A percentile compares a stretch with the other conserved stretches of the same genome.
These are phyloP conservation scores for Phalloptychus januarius DNA, from an alignment of 2,797 vertebrate species.

Conservation along the genomic window DNA sequence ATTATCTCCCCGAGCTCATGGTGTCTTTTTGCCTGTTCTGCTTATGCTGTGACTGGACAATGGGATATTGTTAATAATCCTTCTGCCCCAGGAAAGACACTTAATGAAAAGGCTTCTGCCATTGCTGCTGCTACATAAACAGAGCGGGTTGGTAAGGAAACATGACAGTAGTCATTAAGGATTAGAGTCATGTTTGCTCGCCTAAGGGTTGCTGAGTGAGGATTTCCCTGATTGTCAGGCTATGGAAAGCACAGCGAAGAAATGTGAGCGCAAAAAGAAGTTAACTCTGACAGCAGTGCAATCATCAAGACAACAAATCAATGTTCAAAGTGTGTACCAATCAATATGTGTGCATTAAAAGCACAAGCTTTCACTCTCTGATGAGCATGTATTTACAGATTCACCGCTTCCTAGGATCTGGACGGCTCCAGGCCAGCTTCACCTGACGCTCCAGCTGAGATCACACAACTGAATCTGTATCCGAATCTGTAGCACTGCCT, in stretches of 20 bases:
- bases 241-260: conserved; percentile 8
- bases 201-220: conserved; percentile 53
- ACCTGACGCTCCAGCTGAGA: conserved; percentile 18
- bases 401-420: conserved; percentile 21
- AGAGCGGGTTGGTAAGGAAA: conserved; percentile 54
- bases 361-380: conserved; percentile 6
- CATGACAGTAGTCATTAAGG: conserved; percentile 61
- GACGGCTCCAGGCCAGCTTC: conserved; percentile 24
- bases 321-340: background rate
- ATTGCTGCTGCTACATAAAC: conserved; percentile 43
- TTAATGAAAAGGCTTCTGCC: conserved; percentile 37
- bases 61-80: conserved; percentile 49
- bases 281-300: conserved; percentile 21
- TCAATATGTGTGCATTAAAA: background rate
- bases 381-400: conserved; percentile 29
- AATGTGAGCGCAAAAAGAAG: conserved; percentile 6
- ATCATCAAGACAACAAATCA: conserved; percentile 31
- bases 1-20: conserved; percentile 41
- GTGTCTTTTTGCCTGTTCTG: conserved; percentile 22
- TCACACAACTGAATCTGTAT: conserved; percentile 21
- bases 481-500: conserved; percentile 3
- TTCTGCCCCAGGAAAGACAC: conserved; percentile 21
- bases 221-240: conserved; percentile 43
- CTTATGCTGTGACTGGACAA: conserved; percentile 34
- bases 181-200: conserved; percentile 43